Evolutionary conservation across 23 tunicate species (phyloP), one percentile per base, ranked within the genome.

Genomic region (Diplosoma virens): DNA sequence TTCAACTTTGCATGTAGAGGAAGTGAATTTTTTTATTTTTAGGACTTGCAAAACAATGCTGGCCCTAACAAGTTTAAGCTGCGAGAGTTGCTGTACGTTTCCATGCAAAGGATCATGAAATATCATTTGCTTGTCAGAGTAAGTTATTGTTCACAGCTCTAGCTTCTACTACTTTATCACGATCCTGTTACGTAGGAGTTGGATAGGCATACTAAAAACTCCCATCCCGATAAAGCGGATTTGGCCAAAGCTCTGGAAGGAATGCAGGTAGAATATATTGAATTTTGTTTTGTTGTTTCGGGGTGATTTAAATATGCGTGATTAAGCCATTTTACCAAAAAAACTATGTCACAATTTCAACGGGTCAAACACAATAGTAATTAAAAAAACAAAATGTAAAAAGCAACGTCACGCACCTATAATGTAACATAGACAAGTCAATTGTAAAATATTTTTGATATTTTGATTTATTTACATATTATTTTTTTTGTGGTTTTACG

Each of bases 21-120:
- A 9, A 9, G 52, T 56, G 20, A 56, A 21, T 56, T 5, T 11
- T 56, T 11, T 56, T 27, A 5, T 29, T 67, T 34, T 34, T 74
- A 92, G 97, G 84, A 84, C 4, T 78, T 79, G 20, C 90, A 92
- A 70, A 75, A 73, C 36, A 50, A 45, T 9, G 90, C 92, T 41
- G 75, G 92, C 59, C 91, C 82, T 14, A 92, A 75, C 54, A 92
- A 92, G 45, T 92, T 92, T 75, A 85, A 81, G 58, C 79, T 92
- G 1, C 73, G 97, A 2, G 97, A 92, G 47, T 79, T 92, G 25
- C 67, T 92, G 0, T 79, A 77, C 48, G 97, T 92, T 24, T 90
- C 97, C 1, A 92, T 92, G 97, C 97, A 92, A 60, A 66, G 97
- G 30, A 59, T 92, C 0, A 68, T 92, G 32, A 92, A 92, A 69